Evolutionary conservation across 2,888 invertebrate genomes (phyloP).

Genomic region (Caenorhabditis sp.): DNA sequence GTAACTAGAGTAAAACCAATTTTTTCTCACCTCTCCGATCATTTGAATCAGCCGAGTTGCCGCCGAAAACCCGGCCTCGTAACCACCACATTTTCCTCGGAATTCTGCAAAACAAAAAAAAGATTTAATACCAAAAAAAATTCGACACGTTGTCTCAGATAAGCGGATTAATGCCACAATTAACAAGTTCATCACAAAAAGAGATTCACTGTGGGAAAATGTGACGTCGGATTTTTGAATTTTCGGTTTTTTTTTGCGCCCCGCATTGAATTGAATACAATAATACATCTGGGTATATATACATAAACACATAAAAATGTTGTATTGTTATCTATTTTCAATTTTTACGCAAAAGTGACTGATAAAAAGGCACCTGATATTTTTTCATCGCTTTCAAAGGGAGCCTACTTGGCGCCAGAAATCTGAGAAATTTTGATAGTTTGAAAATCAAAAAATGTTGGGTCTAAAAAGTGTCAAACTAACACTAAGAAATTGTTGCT

Average conservation of each 20-base stretch:
- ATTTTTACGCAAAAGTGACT: neutral
- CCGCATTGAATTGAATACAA: too few relatives aligned
- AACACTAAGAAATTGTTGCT: too few relatives aligned
- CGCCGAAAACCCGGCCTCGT: constrained; percentile 1
- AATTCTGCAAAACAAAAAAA: neutral
- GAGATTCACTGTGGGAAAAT: too few relatives aligned
- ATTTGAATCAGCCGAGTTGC: constrained; percentile 2
- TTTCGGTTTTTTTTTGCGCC: too few relatives aligned
- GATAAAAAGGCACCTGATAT: neutral
- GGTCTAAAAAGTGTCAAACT: too few relatives aligned
- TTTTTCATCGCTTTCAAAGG: neutral
- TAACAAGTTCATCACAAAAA: neutral
- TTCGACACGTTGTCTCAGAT: too few relatives aligned
- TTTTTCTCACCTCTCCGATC: neutral
- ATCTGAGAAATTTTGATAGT: too few relatives aligned
- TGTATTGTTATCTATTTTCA: neutral
- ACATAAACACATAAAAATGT: neutral
- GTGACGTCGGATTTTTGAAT: too few relatives aligned
- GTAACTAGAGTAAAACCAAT: too few relatives aligned
- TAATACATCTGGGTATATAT: neutral
- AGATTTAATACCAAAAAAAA: too few relatives aligned
- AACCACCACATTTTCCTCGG: constrained; percentile 3
- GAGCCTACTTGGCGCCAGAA: too few relatives aligned
- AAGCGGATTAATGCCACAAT: neutral
- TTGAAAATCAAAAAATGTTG: too few relatives aligned